Evolutionary conservation across 2,888 invertebrate genomes (phyloP).

Genomic region (Catocala sponsa): DNA sequence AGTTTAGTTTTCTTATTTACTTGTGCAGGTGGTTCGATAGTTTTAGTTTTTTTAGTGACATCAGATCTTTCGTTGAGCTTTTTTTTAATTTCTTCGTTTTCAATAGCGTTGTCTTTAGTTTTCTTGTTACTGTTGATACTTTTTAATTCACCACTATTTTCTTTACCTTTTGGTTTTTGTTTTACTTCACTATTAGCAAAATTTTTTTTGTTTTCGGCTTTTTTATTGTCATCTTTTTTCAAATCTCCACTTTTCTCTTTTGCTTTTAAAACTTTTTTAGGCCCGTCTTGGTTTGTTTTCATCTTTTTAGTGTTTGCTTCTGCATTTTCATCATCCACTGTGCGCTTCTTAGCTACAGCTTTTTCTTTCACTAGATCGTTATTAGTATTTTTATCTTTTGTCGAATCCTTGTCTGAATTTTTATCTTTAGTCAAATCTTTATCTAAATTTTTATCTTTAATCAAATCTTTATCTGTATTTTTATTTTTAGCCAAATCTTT

Average conservation of each 20-base stretch:
- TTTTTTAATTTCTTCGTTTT: slow-evolving; percentile 11
- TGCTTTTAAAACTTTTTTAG: slow-evolving; percentile 17
- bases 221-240: slow-evolving; percentile 21
- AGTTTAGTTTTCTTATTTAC: not conserved
- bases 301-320: slow-evolving; percentile 22
- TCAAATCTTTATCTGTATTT: not conserved
- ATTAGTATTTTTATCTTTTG: slow-evolving; percentile 18
- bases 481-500: not conserved
- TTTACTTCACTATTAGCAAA: too few species aligned
- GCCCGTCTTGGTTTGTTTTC: slow-evolving; percentile 7
- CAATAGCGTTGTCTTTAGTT: slow-evolving; percentile 18
- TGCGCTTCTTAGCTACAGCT: slow-evolving; percentile 29
- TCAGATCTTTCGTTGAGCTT: slow-evolving; percentile 10
- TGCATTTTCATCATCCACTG: slow-evolving; percentile 17
- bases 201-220: slow-evolving; percentile 13
- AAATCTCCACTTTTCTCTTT: slow-evolving; percentile 12
- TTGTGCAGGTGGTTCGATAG: slow-evolving; percentile 17
- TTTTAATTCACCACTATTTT: slow-evolving; percentile 22
- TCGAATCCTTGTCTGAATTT: not conserved
- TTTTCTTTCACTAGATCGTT: slow-evolving; percentile 18
- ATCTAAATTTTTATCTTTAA: slow-evolving; percentile 19
- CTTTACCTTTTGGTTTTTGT: slow-evolving; percentile 1
- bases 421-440: slow-evolving; percentile 19
- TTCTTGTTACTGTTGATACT: slow-evolving; percentile 28
- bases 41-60: slow-evolving; percentile 19